These are phyloP conservation scores for Peribatodes rhomboidaria DNA, from an alignment of 2,888 invertebrate species.

Conservation along the genomic window DNA sequence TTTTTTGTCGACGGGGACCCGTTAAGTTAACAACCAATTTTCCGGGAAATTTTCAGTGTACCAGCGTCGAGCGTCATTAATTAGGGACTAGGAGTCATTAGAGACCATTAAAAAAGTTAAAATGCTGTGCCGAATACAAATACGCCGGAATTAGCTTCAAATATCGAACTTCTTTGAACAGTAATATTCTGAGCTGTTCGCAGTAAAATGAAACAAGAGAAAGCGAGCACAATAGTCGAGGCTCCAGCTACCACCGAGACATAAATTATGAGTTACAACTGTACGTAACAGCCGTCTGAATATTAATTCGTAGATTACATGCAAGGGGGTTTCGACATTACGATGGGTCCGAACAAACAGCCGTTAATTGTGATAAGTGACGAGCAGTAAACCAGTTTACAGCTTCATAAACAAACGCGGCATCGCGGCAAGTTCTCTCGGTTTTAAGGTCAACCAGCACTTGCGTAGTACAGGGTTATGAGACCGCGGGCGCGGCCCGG, in stretches of 20 bases:
- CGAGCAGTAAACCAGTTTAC: slow-evolving; percentile 52
- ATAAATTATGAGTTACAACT: slow-evolving; percentile 54
- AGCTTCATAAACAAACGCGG: slow-evolving; percentile 71
- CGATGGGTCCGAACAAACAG: slow-evolving; percentile 50
- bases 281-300: slow-evolving; percentile 50
- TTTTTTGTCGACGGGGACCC: slow-evolving; percentile 39
- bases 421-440: slow-evolving; percentile 58
- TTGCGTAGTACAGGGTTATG: slow-evolving; percentile 71
- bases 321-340: slow-evolving; percentile 43
- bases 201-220: slow-evolving; percentile 16
- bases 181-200: neutral
- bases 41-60: slow-evolving; percentile 66
- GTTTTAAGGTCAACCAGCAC: slow-evolving; percentile 79
- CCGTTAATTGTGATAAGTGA: slow-evolving; percentile 46
- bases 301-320: slow-evolving; percentile 56
- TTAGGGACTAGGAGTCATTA: slow-evolving; percentile 77
- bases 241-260: slow-evolving; percentile 46
- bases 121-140: slow-evolving; percentile 70
- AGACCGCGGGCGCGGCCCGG: slow-evolving; percentile 77
- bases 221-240: slow-evolving; percentile 14
- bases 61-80: slow-evolving; percentile 75
- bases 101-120: slow-evolving; percentile 76
- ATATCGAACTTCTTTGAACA: slow-evolving; percentile 10
- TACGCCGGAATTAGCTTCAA: slow-evolving; percentile 55
- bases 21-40: slow-evolving; percentile 60